Conservation (phyloP, 2,888 invertebrate genomes). For the Cosmia trapezina region DNA sequence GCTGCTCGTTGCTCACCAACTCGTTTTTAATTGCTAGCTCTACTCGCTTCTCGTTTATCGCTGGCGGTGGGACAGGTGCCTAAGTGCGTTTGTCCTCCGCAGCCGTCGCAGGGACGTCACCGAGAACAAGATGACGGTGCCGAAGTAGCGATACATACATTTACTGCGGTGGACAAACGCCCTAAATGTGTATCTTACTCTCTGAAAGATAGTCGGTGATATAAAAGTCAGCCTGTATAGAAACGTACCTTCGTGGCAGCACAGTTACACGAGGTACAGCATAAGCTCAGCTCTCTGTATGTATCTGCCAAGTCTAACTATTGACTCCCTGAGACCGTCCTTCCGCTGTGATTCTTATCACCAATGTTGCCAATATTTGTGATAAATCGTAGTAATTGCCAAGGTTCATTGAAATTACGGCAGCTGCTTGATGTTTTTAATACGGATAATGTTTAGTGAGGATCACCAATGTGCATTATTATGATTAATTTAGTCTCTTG, state of each 20-base stretch:
- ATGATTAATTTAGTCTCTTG: not conserved
- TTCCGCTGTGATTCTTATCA: not conserved
- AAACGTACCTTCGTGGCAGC: not conserved
- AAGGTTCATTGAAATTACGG: not conserved
- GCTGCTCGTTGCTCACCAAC: too few species aligned
- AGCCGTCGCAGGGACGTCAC: too few species aligned
- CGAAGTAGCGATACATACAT: too few species aligned
- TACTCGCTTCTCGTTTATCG: too few species aligned
- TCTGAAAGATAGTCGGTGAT: not conserved
- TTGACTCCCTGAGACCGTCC: conserved; percentile 2
- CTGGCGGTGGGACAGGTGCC: too few species aligned
- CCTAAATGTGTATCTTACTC: not conserved
- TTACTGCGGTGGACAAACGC: too few species aligned
- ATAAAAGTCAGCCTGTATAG: not conserved
- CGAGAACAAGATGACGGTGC: too few species aligned
- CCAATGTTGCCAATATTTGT: conserved; percentile 25
- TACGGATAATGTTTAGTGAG: not conserved
- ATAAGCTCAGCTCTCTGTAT: not conserved
- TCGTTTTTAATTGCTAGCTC: too few species aligned
- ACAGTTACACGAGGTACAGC: not conserved
- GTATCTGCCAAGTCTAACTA: not conserved
- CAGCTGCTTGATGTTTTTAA: not conserved
- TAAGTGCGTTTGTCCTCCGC: too few species aligned
- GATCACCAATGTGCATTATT: conserved; percentile 1
- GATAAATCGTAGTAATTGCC: conserved; percentile 6